Evolutionary conservation across 2,888 invertebrate species (phyloP), one percentile per base, ranked within the genome.

Genomic region (Capitulum mitella): DNA sequence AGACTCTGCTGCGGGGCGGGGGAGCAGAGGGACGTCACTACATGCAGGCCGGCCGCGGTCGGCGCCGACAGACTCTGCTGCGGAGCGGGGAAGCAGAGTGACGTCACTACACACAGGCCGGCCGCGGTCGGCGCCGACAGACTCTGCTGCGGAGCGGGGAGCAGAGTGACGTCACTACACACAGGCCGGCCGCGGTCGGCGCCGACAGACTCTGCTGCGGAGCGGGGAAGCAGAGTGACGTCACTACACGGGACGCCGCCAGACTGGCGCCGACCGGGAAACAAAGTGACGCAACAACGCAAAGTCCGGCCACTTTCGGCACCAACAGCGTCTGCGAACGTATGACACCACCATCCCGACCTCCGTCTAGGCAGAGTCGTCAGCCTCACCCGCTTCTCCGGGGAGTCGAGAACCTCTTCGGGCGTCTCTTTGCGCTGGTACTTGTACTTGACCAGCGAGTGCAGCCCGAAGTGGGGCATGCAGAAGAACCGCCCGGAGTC

Each of bases 401-500:
- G 79, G 74, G 58, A 79, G 79, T 51, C 79, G 79, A 43, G 77
- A 77, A 74, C 78, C 78, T 54, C 79, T 70, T 43, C 80, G 51
- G 51, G 78, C 61, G 40, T 70, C 78, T 29, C 51, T 76, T 78
- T 22, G n/a, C 75, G 26, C 78, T 79, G 29, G 70, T 51, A 32
- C 79, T 51, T 29, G 79, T 58, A n/a, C 75, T 78, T 74, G n/a
- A 76, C 51, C 19, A 79, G 78, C 51, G 79, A 79, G 29, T 80
- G 79, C 22, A 82, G 80, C 19, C 82, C 82, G 75, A 80, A 84
- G 82, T 87, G 87, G 0, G 86, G 85, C 78, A 85, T 85, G 84
- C 94, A 94, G 85, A 92, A 93, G 85, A 94, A 92, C 83, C 90
- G 87, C 77, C 89, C 90, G 81, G 90, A 91, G 82, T 91, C 91